Percentiles rank a stretch among this genome's conserved stretches.
Evolutionary conservation across 2,797 vertebrate genomes (phyloP).

Genomic region (Danionella dracula): DNA sequence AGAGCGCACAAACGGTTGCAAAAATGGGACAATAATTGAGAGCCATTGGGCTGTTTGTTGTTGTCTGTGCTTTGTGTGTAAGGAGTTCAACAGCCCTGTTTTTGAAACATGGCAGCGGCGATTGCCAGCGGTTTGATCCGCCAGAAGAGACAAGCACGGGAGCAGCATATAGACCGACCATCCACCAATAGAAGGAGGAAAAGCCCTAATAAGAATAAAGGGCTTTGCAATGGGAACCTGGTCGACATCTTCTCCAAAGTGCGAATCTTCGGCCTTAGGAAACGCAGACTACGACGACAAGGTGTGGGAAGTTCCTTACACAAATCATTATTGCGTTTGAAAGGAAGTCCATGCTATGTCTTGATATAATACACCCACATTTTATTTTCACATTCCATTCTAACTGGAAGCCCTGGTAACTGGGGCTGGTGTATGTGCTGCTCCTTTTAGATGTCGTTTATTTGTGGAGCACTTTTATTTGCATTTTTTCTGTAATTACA

Average conservation of each 20-base stretch:
- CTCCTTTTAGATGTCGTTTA: no score
- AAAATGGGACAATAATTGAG: slow-evolving; percentile 74
- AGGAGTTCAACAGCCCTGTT: slow-evolving; percentile 59
- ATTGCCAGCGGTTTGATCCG: slow-evolving; percentile 98
- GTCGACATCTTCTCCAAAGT: slow-evolving; percentile 99
- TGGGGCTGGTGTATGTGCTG: no score
- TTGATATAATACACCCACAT: slow-evolving; percentile 22
- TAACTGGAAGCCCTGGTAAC: background rate
- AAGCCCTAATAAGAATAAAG: slow-evolving; percentile 96
- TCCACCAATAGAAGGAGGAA: slow-evolving; percentile 88
- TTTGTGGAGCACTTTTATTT: slow-evolving; percentile 41
- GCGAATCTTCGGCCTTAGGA: slow-evolving; percentile 99
- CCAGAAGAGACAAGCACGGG: slow-evolving; percentile 95
- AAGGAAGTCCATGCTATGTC: slow-evolving; percentile 9
- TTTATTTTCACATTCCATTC: background rate
- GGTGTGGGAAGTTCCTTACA: slow-evolving; percentile 72
- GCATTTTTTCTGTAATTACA: no score
- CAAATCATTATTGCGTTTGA: slow-evolving; percentile 15
- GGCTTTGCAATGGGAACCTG: slow-evolving; percentile 95
- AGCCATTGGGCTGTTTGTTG: slow-evolving; percentile 60
- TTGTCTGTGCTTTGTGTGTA: slow-evolving; percentile 64
- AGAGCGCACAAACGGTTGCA: slow-evolving; percentile 53
- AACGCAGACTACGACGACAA: slow-evolving; percentile 96
- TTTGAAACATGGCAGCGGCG: slow-evolving; percentile 90
- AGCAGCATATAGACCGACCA: slow-evolving; percentile 95